Conservation (phyloP, 2,113 vertebrate genomes). For the Parotia lawesii region DNA sequence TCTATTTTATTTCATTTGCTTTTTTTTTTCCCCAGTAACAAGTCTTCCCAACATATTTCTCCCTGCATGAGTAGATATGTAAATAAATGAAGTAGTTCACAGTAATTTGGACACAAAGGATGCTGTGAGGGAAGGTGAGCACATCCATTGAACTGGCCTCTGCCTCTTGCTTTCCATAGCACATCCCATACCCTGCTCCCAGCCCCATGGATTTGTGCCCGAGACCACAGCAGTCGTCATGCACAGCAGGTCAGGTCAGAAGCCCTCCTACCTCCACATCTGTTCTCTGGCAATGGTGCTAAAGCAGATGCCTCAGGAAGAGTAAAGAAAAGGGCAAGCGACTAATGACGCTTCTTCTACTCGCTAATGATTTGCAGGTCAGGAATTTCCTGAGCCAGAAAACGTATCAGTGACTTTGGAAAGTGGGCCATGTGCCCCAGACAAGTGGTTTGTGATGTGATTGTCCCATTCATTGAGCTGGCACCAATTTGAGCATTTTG, state of each 20-base stretch:
- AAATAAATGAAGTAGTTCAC: neutral
- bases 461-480: slow-evolving; percentile 41
- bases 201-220: neutral
- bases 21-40: neutral
- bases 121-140: neutral
- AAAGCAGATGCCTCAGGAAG: neutral
- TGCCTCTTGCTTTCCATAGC: neutral
- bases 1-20: neutral
- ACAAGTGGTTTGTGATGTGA: slow-evolving; percentile 26
- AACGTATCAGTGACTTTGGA: neutral
- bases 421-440: slow-evolving; percentile 24
- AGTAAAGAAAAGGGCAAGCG: neutral
- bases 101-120: neutral
- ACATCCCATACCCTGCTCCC: neutral
- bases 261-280: neutral
- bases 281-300: neutral
- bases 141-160: neutral
- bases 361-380: slow-evolving; percentile 1
- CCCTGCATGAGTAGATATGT: neutral
- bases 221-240: neutral
- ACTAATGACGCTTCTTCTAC: neutral
- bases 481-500: slow-evolving; percentile 13
- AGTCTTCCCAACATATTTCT: neutral
- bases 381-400: slow-evolving; percentile 31
- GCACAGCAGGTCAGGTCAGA: rapidly evolving